Evolutionary conservation across 2,888 invertebrate genomes (phyloP), one percentile per base, ranked within the genome.

Genomic region (Fissipunctia ypsillon): DNA sequence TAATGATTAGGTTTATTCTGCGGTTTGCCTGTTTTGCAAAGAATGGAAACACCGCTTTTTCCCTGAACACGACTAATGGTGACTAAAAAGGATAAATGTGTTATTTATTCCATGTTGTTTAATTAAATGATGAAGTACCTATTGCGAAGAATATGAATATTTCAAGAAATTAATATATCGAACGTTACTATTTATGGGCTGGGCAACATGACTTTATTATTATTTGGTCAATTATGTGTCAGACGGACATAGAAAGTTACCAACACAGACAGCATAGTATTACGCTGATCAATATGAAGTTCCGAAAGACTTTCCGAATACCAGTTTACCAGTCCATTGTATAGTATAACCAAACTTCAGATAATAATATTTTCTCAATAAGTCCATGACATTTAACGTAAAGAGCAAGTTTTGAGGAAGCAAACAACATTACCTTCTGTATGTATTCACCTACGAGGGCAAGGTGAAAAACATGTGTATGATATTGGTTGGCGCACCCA

Each of bases 1-100:
- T n/a, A 76, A 60, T 76, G 80, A 80, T 87, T 81, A 81, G 75
- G 64, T 78, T 76, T 68, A 71, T 61, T 65, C 68, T 94, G 94
- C 89, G 94, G 94, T 94, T 94, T 94, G 92, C 94, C 94, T 94
- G 94, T 93, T 94, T 92, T 91, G 91, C 77, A 69, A 56, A 63
- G 65, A 80, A 80, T 83, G 88, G 89, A 89, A 88, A 90, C 88
- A 69, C 65, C 45, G 61, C 72, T 50, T 88, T 89, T 89, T 89
- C 89, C 88, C 84, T 83, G 80, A 81, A 87, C 75, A 73, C 68
- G 38, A 66, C 79, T 76, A 79, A 84, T 73, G 74, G 77, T 90
- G 90, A 88, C 83, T 89, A 87, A 84, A 84, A 86, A 84, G 88
- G 87, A 89, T 90, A 90, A 74, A 59, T 68, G 31, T 73, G 25